Evolutionary conservation across 2,797 vertebrate species (phyloP).

Genomic region (Pampus argenteus): DNA sequence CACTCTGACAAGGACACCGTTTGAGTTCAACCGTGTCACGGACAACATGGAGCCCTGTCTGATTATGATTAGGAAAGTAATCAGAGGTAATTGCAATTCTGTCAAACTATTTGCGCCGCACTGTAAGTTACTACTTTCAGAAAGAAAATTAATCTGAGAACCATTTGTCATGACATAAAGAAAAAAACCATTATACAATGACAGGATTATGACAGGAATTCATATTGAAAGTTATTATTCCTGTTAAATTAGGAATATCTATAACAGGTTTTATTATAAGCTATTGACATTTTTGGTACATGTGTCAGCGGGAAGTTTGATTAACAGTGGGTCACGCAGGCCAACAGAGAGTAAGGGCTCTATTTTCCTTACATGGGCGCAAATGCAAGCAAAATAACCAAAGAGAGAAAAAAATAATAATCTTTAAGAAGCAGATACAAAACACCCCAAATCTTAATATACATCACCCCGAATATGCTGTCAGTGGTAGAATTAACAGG

Average conservation of each 20-base stretch:
- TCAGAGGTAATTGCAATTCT: slow-evolving; percentile 73
- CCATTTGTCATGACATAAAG: slow-evolving; percentile 48
- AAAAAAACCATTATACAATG: too few relatives aligned
- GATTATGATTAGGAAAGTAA: slow-evolving; percentile 76
- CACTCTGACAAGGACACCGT: slow-evolving; percentile 68
- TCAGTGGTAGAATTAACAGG: background rate
- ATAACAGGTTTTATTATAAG: background rate
- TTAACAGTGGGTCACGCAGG: slow-evolving; percentile 14
- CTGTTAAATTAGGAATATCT: slow-evolving; percentile 1
- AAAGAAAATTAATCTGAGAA: slow-evolving; percentile 54
- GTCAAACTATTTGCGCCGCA: slow-evolving; percentile 61
- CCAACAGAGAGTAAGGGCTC: background rate
- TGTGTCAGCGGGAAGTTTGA: slow-evolving; percentile 12
- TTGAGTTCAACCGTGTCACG: slow-evolving; percentile 66
- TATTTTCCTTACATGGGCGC: too few relatives aligned
- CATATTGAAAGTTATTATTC: background rate
- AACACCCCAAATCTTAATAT: too few relatives aligned
- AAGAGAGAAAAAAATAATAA: too few relatives aligned
- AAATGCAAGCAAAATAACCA: too few relatives aligned
- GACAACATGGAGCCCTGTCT: slow-evolving; percentile 72
- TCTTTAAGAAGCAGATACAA: too few relatives aligned
- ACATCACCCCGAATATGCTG: background rate
- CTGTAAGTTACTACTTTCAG: slow-evolving; percentile 56
- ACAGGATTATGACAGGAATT: slow-evolving; percentile 9
- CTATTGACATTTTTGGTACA: background rate